Evolutionary conservation across 53 echinoderm and acorn worm species (phyloP), one percentile per base, ranked within the genome.

Genomic region (Antedon mediterranea): DNA sequence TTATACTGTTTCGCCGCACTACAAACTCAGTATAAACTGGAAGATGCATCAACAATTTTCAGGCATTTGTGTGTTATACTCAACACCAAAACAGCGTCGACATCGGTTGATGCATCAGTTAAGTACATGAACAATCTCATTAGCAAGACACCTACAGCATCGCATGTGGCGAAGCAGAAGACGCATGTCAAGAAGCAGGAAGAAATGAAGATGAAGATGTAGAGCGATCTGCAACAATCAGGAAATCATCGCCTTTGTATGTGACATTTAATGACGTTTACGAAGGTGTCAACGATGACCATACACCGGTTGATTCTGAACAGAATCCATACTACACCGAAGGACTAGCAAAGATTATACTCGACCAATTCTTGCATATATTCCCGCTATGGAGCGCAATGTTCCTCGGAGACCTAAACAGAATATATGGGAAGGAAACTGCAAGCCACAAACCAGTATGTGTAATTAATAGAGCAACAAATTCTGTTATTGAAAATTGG

Each of bases 371-470:
- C n/a, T n/a, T n/a, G n/a, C 75, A 80, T 31, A 27, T 85, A 27
- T 85, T 43, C 32, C 85, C 85, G 14, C 28, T 85, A 0, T 85
- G 80, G 80, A 80, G 80, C 71, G 85, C 80, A 9, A 0, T 84
- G 28, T 31, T 79, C 4, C 32, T n/a, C 6, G 85, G 80, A 32
- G 32, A 84, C 30, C 30, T 80, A 31, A 18, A n/a, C 28, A 29
- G 80, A n/a, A n/a, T n/a, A n/a, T n/a, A n/a, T n/a, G n/a, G n/a
- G n/a, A n/a, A n/a, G n/a, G n/a, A n/a, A n/a, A n/a, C n/a, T n/a
- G n/a, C n/a, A n/a, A n/a, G n/a, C n/a, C n/a, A n/a, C n/a, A n/a
- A n/a, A n/a, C n/a, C n/a, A n/a, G n/a, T n/a, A n/a, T n/a, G n/a
- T n/a, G n/a, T n/a, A n/a, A n/a, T n/a, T n/a, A n/a, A n/a, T n/a